Percentiles rank a stretch among this genome's conserved stretches.
phyloP scores from a whole-genome alignment of 2,888 invertebrate genomes.

The Polydrusus tereticollis region DNA sequence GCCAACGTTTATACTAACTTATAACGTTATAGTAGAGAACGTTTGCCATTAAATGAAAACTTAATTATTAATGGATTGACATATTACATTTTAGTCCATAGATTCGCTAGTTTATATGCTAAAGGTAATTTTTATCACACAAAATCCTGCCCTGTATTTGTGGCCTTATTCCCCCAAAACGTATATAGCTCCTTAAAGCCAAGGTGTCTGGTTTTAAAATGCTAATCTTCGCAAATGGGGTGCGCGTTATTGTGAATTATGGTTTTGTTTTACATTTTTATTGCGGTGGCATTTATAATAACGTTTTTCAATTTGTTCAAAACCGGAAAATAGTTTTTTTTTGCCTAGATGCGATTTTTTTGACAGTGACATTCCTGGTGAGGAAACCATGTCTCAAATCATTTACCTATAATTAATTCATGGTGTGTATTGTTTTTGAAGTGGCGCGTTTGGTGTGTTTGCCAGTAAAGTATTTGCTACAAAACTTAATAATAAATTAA shows the following conservation, averaged over 20 bases:
- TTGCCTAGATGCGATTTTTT: constrained; percentile 6
- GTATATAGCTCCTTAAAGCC: constrained; percentile 66
- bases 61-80: no score
- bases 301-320: constrained; percentile 67
- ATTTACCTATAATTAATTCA: no score
- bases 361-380: neutral
- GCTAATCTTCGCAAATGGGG: constrained; percentile 69
- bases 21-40: no score
- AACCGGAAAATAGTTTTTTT: constrained; percentile 15
- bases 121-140: neutral
- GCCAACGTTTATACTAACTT: no score
- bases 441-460: no score
- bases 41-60: no score
- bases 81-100: neutral
- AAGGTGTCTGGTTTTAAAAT: constrained; percentile 69
- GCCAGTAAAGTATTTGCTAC: no score
- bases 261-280: constrained; percentile 70
- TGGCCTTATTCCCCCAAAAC: constrained; percentile 61
- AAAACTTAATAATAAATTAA: no score
- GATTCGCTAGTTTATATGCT: neutral
- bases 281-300: constrained; percentile 68
- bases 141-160: constrained; percentile 35
- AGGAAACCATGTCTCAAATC: neutral
- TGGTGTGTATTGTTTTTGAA: no score
- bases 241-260: constrained; percentile 69